A percentile compares a stretch with the other conserved stretches of the same genome.
Evolutionary conservation across 2,113 vertebrate genomes (phyloP).

Genomic region (Aplodontia rufa): DNA sequence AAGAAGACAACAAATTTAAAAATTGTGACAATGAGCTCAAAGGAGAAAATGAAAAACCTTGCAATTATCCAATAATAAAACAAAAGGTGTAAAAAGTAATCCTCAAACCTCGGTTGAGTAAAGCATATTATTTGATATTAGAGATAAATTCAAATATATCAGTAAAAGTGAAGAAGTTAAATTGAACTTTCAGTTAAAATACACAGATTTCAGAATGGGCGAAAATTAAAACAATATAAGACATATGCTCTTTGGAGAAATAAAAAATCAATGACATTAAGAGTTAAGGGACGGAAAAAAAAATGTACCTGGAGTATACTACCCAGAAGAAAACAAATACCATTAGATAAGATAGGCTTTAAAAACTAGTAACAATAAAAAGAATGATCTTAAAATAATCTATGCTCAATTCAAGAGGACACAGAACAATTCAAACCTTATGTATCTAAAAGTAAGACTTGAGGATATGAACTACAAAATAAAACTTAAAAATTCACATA

Average conservation of each 20-base stretch:
- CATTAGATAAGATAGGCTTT: neutral
- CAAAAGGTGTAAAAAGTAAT: neutral
- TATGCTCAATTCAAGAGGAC: neutral
- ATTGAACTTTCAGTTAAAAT: neutral
- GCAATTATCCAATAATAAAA: neutral
- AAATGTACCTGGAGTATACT: neutral
- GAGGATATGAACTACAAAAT: neutral
- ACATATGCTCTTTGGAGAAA: neutral
- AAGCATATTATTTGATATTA: neutral
- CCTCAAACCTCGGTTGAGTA: neutral
- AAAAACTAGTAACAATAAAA: neutral
- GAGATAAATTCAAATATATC: neutral
- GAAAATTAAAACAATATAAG: neutral
- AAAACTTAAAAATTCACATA: neutral
- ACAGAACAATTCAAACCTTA: neutral
- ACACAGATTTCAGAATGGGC: neutral
- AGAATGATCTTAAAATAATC: neutral
- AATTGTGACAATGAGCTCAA: neutral
- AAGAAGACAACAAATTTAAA: neutral
- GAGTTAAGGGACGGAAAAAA: neutral
- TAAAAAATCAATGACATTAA: neutral
- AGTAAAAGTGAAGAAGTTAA: neutral
- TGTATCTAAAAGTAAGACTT: neutral
- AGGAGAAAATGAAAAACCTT: neutral
- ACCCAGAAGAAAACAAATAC: neutral